Evolutionary conservation across 1,140 invertebrate genomes (phyloP), one percentile per base, ranked within the genome.

Genomic region (Heliconius eleuchia): DNA sequence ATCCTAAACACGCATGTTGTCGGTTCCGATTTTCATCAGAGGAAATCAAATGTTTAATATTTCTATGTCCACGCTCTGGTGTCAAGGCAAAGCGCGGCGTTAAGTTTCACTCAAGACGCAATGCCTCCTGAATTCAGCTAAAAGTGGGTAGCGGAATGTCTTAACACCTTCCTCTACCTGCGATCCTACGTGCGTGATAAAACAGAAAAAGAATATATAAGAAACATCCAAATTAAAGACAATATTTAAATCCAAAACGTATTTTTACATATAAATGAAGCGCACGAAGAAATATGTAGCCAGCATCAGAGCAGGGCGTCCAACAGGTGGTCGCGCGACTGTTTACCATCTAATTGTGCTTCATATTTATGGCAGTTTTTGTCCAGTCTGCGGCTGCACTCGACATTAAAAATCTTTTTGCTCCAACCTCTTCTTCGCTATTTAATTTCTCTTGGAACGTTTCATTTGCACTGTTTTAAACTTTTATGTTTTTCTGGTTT

Each of bases 281-380:
- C 19, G n/a, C 4, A 52, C 57, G 57, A 74, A 74, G 23, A 57
- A 78, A 30, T 50, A 73, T 50, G 73, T 74, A 70, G 52, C 27
- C 37, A 74, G 70, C 66, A 71, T 18, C 30, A 76, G 71, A 66
- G 3, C 60, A 9, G 11, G 9, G 60, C 73, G 71, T 74, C 60
- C 76, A 71, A 80, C 80, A 77, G 76, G 76, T 80, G 80, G 55
- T 72, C 76, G 74, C 70, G 55, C 76, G 73, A 74, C 71, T 74
- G 76, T 74, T 80, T 77, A 42, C 71, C 75, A 16, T 74, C 57
- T 81, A 81, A 81, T 81, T 75, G 80, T 74, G 74, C 71, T 81
- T 77, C 73, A 77, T 78, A 77, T 81, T 81, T 81, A 81, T 78
- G 50, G 34, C 46, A 71, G 71, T 71, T 73, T 81, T 81, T 81